phyloP scores from a whole-genome alignment of 1,140 invertebrate genomes.

The Bombus cullumanus region DNA sequence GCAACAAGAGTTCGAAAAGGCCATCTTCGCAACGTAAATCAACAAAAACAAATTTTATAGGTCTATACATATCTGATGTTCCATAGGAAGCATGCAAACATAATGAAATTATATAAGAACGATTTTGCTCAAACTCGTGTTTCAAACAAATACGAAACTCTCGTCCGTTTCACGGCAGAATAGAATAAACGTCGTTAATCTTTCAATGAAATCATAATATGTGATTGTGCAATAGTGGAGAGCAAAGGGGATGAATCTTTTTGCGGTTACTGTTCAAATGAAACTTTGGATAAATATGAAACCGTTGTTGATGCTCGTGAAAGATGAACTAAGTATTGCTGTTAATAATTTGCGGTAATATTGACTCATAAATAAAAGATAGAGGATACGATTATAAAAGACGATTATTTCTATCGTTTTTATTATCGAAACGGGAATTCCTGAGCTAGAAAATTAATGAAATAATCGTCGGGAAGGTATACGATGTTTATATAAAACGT shows the following conservation, averaged over 20 bases:
- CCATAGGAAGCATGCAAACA: conserved; percentile 7
- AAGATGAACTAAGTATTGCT: not conserved
- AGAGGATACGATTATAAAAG: too few species aligned
- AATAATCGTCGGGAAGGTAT: not conserved
- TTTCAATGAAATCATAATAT: not conserved
- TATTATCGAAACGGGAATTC: not conserved
- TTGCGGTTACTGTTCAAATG: not conserved
- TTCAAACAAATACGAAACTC: not conserved
- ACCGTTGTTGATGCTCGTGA: not conserved
- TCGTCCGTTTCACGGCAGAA: not conserved
- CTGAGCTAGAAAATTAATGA: not conserved
- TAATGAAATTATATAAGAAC: conserved; percentile 7
- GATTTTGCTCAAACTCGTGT: not conserved
- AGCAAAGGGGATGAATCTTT: not conserved
- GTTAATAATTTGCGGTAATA: not conserved
- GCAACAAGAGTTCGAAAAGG: not conserved
- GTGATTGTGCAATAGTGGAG: not conserved
- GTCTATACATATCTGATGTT: not conserved
- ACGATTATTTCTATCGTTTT: not conserved
- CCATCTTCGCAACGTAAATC: conserved; percentile 10
- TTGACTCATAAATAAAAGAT: not conserved
- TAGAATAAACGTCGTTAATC: not conserved
- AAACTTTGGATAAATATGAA: not conserved
- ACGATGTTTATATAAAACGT: not conserved
- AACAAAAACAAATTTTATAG: not conserved